Percentiles rank a stretch among this genome's conserved stretches.
Evolutionary conservation across 2,113 vertebrate species (phyloP).

Genomic region (Macroglossus sobrinus): DNA sequence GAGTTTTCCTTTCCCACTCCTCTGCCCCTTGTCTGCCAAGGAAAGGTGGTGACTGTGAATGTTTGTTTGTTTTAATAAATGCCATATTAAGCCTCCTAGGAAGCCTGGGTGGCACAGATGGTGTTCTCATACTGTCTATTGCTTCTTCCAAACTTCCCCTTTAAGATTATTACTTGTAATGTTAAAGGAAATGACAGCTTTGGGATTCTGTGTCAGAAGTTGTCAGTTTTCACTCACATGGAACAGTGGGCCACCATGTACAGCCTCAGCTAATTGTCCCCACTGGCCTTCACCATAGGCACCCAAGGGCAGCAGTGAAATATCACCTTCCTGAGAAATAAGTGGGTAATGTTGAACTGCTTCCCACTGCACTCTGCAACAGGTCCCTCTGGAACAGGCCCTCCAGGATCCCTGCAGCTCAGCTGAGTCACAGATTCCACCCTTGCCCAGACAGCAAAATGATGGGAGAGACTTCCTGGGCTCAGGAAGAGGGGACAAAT

Average conservation of each 20-base stretch:
- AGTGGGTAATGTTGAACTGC: too few species aligned
- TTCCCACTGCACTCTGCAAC: fast-evolving
- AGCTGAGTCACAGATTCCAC: neutral
- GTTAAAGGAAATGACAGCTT: neutral
- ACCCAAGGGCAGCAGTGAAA: neutral
- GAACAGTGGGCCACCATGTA: neutral
- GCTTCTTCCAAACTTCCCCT: conserved; percentile 22
- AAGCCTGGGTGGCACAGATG: neutral
- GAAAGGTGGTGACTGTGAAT: conserved; percentile 24
- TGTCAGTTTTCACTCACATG: fast-evolving
- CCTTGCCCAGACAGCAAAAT: neutral
- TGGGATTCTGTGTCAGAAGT: neutral
- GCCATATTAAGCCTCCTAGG: neutral
- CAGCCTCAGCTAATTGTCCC: too few species aligned
- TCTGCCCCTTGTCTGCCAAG: neutral
- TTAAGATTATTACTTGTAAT: neutral
- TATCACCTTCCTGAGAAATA: neutral
- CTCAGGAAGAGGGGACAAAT: neutral
- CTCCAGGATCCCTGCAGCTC: neutral
- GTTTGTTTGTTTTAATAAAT: conserved; percentile 57
- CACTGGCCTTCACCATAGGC: neutral
- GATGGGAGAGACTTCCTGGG: neutral
- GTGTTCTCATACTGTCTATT: neutral
- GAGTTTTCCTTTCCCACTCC: neutral
- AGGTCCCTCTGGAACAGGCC: neutral